Conservation (phyloP, 2,113 vertebrate species). For the Lathamus discolor region DNA sequence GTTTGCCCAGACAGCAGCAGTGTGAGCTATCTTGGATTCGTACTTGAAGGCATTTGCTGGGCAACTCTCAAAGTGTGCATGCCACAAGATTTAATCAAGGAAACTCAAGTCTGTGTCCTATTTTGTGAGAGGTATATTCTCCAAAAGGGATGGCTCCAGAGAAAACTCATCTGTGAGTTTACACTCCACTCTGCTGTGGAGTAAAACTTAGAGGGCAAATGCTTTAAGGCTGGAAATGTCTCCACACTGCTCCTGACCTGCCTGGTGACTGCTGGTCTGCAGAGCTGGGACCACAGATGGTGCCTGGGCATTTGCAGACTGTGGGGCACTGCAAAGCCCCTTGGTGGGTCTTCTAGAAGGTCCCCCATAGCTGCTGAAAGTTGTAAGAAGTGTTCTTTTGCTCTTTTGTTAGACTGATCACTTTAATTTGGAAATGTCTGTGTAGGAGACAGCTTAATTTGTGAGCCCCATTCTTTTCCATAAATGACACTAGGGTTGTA, state of each 20-base stretch:
- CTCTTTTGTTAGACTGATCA: not conserved
- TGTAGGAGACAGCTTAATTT: not conserved
- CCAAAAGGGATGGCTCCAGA: constrained; percentile 10
- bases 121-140: constrained; percentile 35
- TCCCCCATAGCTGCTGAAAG: not conserved
- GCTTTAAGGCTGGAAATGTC: not conserved
- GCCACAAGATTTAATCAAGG: constrained; percentile 3
- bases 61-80: not conserved
- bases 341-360: not conserved
- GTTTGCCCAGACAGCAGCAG: constrained; percentile 34
- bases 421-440: not conserved
- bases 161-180: constrained; percentile 35
- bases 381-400: not conserved
- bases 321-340: not conserved
- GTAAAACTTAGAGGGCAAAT: not conserved
- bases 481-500: not conserved
- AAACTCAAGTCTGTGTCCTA: constrained; percentile 13
- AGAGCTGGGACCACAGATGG: not conserved
- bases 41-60: not conserved
- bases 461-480: not conserved
- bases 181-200: not conserved
- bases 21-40: not conserved
- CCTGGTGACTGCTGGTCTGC: not conserved
- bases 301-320: not conserved
- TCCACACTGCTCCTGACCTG: not conserved